Percentiles rank a stretch among this genome's conserved stretches.
Evolutionary conservation across 2,797 vertebrate genomes (phyloP).

Genomic region (Peromyscus nudipes): DNA sequence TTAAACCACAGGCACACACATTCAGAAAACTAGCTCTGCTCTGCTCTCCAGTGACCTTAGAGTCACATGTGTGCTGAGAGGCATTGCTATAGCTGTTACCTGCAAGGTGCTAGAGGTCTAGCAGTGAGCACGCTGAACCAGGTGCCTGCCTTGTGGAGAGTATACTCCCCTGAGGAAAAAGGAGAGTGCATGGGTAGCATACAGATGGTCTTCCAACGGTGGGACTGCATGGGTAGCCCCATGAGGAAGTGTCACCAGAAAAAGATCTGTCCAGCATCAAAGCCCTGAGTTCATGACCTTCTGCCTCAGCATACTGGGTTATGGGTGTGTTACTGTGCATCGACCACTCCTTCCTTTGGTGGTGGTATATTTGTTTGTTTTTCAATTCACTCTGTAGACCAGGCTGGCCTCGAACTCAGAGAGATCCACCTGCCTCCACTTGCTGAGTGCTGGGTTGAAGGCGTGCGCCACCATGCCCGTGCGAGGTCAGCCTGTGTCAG

Average conservation of each 20-base stretch:
- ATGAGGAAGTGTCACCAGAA: not conserved
- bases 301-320: not conserved
- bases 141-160: not conserved
- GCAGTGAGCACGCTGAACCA: not conserved
- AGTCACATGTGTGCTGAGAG: not conserved
- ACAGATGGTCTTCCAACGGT: not conserved
- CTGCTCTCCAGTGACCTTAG: not conserved
- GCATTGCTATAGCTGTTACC: accelerated
- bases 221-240: not conserved
- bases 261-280: not conserved
- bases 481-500: not conserved
- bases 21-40: not conserved
- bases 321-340: not conserved
- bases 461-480: not conserved
- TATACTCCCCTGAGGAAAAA: not conserved
- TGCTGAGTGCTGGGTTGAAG: not conserved
- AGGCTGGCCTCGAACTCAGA: not conserved
- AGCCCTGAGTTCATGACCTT: not conserved
- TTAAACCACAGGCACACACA: not conserved
- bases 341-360: not conserved
- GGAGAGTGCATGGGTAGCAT: not conserved
- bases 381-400: not conserved
- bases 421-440: not conserved
- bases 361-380: not conserved
- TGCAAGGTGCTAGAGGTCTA: not conserved